Base-by-base conservation (phyloP, 2,888 invertebrate species). In the Chloroclystis v-ata region DNA sequence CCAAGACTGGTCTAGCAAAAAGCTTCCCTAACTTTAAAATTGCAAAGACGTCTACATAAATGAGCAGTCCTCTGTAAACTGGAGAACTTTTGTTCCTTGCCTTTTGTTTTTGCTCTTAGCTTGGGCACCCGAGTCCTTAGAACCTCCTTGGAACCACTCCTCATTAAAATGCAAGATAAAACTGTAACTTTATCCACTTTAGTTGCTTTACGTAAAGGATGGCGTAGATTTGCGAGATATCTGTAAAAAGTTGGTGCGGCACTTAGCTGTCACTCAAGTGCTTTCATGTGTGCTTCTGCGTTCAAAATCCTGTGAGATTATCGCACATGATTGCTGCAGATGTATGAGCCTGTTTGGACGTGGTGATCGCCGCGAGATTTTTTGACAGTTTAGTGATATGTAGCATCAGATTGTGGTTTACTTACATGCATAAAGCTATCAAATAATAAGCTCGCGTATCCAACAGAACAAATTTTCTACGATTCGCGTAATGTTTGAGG, bases 241-340 rank as follows among this genome's bases (percentile, higher is more conserved):
- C 67, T 57, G 62, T 60, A 54, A 57, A 66, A 63, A 60, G 62
- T 56, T 51, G 56, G 60, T 39, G 33, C 53, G 59, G 56, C 61
- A 59, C 63, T 64, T 61, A 53, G 56, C 50, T 52, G 59, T 48
- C 61, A 47, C 59, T 47, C 58, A 63, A 67, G 64, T 63, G 65
- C 46, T 49, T 47, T 54, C 55, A 54, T 48, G 52, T 56, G 58
- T 62, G 50, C 49, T 39, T 28, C 29, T 43, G 46, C 40, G 49
- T 53, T 57, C 45, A 50, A 49, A 63, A 61, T 64, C 59, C 53
- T 43, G 57, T 40, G 51, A 53, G 70, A 74, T 75, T 59, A 69
- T 66, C 61, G 37, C 43, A 35, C 14, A 61, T 28, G 68, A 71
- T 73, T 65, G 65, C 49, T 46, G 30, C 47, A 53, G 50, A 59